Evolutionary conservation across 2,113 vertebrate genomes (phyloP).

Genomic region (Varanus salvator): DNA sequence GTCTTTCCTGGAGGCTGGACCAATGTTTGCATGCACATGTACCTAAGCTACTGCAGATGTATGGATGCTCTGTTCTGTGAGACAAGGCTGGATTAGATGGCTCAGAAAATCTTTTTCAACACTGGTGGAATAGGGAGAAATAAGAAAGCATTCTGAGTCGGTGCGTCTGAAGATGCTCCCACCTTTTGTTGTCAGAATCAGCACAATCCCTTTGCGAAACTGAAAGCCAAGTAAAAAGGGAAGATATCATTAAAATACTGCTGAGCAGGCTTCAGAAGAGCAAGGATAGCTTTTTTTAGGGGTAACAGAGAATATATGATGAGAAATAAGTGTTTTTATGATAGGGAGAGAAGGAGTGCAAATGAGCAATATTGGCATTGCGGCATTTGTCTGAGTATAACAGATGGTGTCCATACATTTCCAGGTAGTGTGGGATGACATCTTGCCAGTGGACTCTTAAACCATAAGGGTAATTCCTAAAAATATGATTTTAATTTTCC

Average conservation of each 20-base stretch:
- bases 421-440: not conserved
- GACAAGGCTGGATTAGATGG: no score
- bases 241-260: constrained; percentile 39
- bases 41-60: not conserved
- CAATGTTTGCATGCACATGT: not conserved
- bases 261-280: constrained; percentile 24
- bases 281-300: not conserved
- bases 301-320: not conserved
- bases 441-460: not conserved
- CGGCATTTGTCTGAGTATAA: not conserved
- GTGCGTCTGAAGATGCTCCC: not conserved
- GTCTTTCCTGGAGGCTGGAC: not conserved
- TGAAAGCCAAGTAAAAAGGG: constrained; percentile 33
- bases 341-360: not conserved
- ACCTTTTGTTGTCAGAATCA: constrained; percentile 12
- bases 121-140: not conserved
- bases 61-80: not conserved
- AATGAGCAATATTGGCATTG: constrained; percentile 12
- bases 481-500: constrained; percentile 13
- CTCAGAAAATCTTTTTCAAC: not conserved
- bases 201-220: not conserved
- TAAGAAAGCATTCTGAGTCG: not conserved
- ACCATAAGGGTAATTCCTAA: not conserved
- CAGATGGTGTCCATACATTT: constrained; percentile 4
- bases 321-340: constrained; percentile 1